Evolutionary conservation across 2,113 vertebrate species (phyloP).

Genomic region (Equus quagga): DNA sequence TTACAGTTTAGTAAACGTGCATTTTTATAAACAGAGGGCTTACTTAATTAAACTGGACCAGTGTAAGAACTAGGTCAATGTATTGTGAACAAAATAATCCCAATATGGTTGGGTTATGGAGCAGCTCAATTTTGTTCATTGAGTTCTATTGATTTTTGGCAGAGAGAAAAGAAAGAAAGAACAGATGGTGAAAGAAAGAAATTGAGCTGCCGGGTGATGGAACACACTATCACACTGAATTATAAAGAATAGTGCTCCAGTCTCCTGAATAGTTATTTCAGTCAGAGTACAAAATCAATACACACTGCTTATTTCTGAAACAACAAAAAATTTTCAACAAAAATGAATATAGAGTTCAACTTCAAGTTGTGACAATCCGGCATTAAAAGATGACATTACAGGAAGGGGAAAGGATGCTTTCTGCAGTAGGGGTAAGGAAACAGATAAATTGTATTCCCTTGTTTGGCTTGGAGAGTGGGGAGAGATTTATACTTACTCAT

Average conservation of each 20-base stretch:
- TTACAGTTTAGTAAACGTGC: slow-evolving; percentile 82
- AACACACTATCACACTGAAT: slow-evolving; percentile 87
- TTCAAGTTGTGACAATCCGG: slow-evolving; percentile 15
- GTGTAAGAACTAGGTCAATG: slow-evolving; percentile 80
- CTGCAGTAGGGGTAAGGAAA: neutral
- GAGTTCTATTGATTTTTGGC: slow-evolving; percentile 86
- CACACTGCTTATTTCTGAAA: slow-evolving; percentile 56
- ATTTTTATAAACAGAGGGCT: slow-evolving; percentile 83
- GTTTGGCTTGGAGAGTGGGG: neutral
- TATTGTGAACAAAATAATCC: slow-evolving; percentile 83
- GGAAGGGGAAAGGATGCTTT: neutral
- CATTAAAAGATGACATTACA: neutral
- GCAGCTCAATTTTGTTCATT: slow-evolving; percentile 82
- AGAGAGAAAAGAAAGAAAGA: slow-evolving; percentile 81
- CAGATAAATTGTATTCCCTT: neutral
- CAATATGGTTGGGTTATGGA: slow-evolving; percentile 83
- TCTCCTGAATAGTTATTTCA: slow-evolving; percentile 75
- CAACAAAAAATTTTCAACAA: slow-evolving; percentile 48
- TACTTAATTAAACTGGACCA: slow-evolving; percentile 83
- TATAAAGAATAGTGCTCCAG: slow-evolving; percentile 82
- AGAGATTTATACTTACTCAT: neutral
- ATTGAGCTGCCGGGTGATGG: slow-evolving; percentile 84
- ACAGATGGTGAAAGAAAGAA: slow-evolving; percentile 89
- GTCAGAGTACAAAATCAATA: slow-evolving; percentile 64
- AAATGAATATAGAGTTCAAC: slow-evolving; percentile 31